Percentiles rank a stretch among this genome's conserved stretches.
Conservation (phyloP, 2,797 vertebrate genomes). For the Catharus ustulatus region DNA sequence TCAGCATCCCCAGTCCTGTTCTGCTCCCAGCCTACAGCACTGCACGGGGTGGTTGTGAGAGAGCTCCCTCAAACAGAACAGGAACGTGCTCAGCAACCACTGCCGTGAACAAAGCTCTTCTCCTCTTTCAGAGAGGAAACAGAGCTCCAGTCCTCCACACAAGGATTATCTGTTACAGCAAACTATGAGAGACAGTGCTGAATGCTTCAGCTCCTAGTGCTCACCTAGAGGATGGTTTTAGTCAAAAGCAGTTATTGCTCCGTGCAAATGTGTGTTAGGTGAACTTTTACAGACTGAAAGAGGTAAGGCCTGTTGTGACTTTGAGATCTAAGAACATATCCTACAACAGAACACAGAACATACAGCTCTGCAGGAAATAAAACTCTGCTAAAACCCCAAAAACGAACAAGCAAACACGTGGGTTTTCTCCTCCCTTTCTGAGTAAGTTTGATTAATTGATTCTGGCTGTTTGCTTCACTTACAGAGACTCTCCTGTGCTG, state of each 20-base stretch:
- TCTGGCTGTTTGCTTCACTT: not conserved
- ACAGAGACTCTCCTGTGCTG: not conserved
- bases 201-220: not conserved
- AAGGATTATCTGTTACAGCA: not conserved
- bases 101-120: not conserved
- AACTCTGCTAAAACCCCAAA: not conserved
- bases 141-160: not conserved
- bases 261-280: not conserved
- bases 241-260: not conserved
- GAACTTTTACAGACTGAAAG: not conserved
- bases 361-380: not conserved
- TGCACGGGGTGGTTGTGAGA: not conserved
- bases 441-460: not conserved
- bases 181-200: not conserved
- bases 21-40: too few species aligned
- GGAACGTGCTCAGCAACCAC: not conserved
- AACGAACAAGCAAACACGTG: not conserved
- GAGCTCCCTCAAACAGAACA: not conserved
- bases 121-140: not conserved
- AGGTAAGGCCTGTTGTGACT: not conserved
- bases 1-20: not conserved
- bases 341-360: not conserved
- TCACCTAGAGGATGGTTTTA: not conserved
- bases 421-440: not conserved
- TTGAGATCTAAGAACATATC: not conserved